Base-by-base conservation (phyloP, 1,140 invertebrate genomes). In the Mamestra configurata region DNA sequence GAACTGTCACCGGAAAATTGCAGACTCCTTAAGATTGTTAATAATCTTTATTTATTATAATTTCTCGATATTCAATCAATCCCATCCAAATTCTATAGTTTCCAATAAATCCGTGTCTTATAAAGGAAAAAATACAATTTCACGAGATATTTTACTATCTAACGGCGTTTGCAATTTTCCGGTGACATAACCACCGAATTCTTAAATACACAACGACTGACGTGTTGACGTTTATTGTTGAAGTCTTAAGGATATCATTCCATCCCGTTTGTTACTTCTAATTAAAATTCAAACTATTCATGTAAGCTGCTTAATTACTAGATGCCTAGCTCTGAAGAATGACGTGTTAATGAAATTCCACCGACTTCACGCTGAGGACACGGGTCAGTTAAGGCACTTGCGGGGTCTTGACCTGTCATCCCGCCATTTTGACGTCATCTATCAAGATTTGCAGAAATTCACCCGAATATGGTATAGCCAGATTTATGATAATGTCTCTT, bases 291-390 rank as follows among this genome's bases (percentile, higher is more conserved):
- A 8, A 70, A 70, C 37, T 70, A 70, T 70, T 43, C 66, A 70
- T 27, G 31, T 24, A 15, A 8, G 40, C 66, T n/a, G 40, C 22
- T 70, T 49, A 70, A 70, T 70, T 70, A 70, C 66, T 70, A 27
- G 13, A 24, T 24, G 66, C 40, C 37, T 15, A 0, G 22, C 20
- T 46, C 43, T 15, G 20, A 8, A 68, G 20, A 11, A 70, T 46
- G 66, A 70, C 24, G 6, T 49, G 66, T 46, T 46, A 70, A 70
- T 70, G 66, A 70, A 70, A 70, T 70, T 70, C 66, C 40, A 43
- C 66, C 37, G 40, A 22, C 40, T 46, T 70, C 66, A 15, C 11
- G 3, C 11, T 4, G 10, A 64, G 66, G 18, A 8, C 22, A 27
- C 6, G 20, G 37, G 66, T 43, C 66, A 70, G 15, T 49, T n/a